Base-by-base conservation (phyloP, 2,113 vertebrate species). In the Origma solitaria region DNA sequence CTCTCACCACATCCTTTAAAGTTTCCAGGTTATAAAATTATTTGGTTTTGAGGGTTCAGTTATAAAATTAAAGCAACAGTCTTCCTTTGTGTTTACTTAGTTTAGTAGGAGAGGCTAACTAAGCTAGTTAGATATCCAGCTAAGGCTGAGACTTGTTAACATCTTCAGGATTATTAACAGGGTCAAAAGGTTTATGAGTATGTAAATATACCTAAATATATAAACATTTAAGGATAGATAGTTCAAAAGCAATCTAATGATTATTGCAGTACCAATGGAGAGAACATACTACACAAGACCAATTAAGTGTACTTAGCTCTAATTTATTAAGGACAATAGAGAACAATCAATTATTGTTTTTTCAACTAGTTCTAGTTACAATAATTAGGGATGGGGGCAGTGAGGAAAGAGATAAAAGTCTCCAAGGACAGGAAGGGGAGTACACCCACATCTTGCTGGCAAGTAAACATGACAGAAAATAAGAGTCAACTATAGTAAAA, bases 1-100 rank as follows among this genome's bases (percentile, higher is more conserved):
- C 62, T 95, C 87, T 92, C 56, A 86, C 96, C 96, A 97, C 96
- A 96, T 97, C 97, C 97, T 96, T 83, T 68, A 61, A 70, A 80
- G 27, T 42, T 86, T 83, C 69, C 83, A 94, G 49, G 54, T 94
- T 88, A 92, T 86, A 90, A 94, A 92, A 86, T 72, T 31, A 42
- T 64, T 82, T 86, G 80, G 51, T 31, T 92, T 95, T 95, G 73
- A 86, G 68, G 76, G 82, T 96, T 97, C 13, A 27, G 37, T 94
- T 91, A 79, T 19, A 68, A 89, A 93, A 87, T 58, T 60, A 58
- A 75, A 69, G 28, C 31, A 90, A 85, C 66, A 93, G 45, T 38
- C 42, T 21, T 61, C 15, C 37, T 82, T 49, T 35, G 20, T 38
- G 8, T 70, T 88, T 62, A 11, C 25, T 51, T 72, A 27, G 4